These are phyloP conservation scores for Harpagifer antarcticus DNA, from an alignment of 2,797 vertebrate species.

Conservation along the genomic window DNA sequence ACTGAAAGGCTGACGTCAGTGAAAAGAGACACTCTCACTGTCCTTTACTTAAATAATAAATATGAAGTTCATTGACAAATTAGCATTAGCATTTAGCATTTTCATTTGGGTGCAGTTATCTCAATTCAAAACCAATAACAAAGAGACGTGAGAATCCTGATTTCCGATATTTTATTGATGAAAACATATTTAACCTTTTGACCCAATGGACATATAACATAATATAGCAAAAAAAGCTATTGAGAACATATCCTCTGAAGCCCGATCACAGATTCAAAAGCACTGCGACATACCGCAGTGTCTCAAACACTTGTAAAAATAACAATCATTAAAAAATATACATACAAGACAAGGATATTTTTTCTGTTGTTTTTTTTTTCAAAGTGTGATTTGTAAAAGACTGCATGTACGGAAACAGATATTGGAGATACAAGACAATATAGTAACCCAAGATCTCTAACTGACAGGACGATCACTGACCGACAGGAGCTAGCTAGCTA, in stretches of 20 bases:
- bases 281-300: slow-evolving; percentile 76
- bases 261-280: slow-evolving; percentile 83
- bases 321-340: slow-evolving; percentile 83
- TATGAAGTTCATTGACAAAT: slow-evolving; percentile 31
- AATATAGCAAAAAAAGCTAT: slow-evolving; percentile 78
- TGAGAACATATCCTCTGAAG: slow-evolving; percentile 82
- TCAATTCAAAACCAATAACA: slow-evolving; percentile 31
- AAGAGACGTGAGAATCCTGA: slow-evolving; percentile 44
- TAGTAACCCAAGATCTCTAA: slow-evolving; percentile 75
- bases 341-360: slow-evolving; percentile 72
- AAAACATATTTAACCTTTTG: slow-evolving; percentile 81
- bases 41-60: slow-evolving; percentile 7
- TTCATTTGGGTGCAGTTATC: too few relatives aligned
- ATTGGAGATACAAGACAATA: slow-evolving; percentile 70
- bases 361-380: slow-evolving; percentile 58
- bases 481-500: slow-evolving; percentile 68
- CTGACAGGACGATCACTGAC: slow-evolving; percentile 73
- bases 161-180: slow-evolving; percentile 83
- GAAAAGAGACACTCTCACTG: slow-evolving; percentile 59
- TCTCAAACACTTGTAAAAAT: slow-evolving; percentile 81
- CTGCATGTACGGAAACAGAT: slow-evolving; percentile 65
- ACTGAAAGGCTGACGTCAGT: slow-evolving; percentile 60
- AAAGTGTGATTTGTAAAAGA: slow-evolving; percentile 77
- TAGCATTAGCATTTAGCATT: slow-evolving; percentile 19
- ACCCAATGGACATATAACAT: slow-evolving; percentile 81